Percentiles rank a stretch among this genome's conserved stretches.
Evolutionary conservation across 2,797 vertebrate species (phyloP).

Genomic region (Champsocephalus esox): DNA sequence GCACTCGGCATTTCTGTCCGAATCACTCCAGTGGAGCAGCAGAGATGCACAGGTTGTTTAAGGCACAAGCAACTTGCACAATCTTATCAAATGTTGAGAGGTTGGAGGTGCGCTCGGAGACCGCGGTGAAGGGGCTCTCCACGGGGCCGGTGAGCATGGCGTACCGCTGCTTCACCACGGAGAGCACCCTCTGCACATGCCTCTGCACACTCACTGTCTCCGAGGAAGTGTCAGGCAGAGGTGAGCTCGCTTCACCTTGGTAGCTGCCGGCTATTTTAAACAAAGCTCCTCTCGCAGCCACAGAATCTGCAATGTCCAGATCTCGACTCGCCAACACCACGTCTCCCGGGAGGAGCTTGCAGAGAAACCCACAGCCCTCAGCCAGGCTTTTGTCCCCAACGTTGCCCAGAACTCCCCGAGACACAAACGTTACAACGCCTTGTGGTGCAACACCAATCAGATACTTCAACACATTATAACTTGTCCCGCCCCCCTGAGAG

Average conservation of each 20-base stretch:
- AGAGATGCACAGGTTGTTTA: slow-evolving; percentile 88
- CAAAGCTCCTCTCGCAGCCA: slow-evolving; percentile 76
- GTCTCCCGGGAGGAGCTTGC: slow-evolving; percentile 83
- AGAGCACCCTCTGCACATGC: slow-evolving; percentile 83
- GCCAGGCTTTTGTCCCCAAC: slow-evolving; percentile 81
- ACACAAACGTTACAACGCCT: slow-evolving; percentile 86
- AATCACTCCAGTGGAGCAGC: slow-evolving; percentile 82
- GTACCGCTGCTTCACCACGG: slow-evolving; percentile 83
- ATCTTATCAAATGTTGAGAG: slow-evolving; percentile 86
- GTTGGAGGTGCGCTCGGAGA: slow-evolving; percentile 75
- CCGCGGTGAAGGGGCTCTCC: slow-evolving; percentile 80
- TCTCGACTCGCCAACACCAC: slow-evolving; percentile 79
- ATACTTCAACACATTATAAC: slow-evolving; percentile 77
- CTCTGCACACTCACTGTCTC: slow-evolving; percentile 70
- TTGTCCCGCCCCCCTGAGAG: slow-evolving; percentile 21
- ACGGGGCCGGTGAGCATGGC: slow-evolving; percentile 84
- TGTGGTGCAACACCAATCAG: slow-evolving; percentile 85
- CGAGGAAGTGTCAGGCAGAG: slow-evolving; percentile 15
- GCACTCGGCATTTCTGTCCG: slow-evolving; percentile 1
- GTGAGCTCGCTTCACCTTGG: slow-evolving; percentile 21
- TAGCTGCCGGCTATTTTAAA: slow-evolving; percentile 65
- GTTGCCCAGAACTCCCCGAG: slow-evolving; percentile 79
- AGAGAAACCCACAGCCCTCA: slow-evolving; percentile 81
- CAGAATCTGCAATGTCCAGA: slow-evolving; percentile 77
- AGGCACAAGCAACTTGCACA: slow-evolving; percentile 86